phyloP scores from a whole-genome alignment of 2,113 vertebrate genomes.

The Orientallactaga bullata region DNA sequence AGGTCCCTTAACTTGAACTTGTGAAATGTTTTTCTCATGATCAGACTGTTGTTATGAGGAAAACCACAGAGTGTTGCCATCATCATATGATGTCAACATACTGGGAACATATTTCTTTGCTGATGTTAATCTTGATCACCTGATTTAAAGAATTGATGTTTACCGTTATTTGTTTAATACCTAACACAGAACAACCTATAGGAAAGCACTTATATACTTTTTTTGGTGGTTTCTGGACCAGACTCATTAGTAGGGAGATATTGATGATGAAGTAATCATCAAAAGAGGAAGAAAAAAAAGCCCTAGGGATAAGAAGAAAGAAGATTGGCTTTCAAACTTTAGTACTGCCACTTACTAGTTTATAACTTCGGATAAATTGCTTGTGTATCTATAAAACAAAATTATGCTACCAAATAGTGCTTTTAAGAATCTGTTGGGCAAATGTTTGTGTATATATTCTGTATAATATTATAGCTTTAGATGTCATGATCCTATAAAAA shows the following conservation, averaged over 20 bases:
- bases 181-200: background rate
- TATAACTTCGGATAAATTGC: constrained; percentile 23
- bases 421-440: constrained; percentile 25
- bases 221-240: constrained; percentile 42
- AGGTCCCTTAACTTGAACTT: background rate
- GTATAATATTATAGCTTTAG: constrained; percentile 17
- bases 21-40: background rate
- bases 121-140: background rate
- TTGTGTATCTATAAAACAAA: constrained; percentile 32
- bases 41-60: background rate
- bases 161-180: constrained; percentile 2
- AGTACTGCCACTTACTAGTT: background rate
- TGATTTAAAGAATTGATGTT: constrained; percentile 36
- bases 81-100: background rate
- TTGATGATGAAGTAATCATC: background rate
- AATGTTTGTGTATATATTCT: constrained; percentile 35
- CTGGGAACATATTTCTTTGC: background rate
- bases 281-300: background rate
- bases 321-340: background rate
- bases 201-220: background rate
- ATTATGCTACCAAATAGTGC: constrained; percentile 47
- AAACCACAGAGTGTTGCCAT: background rate
- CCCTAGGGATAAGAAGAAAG: background rate
- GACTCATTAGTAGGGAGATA: background rate
- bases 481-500: constrained; percentile 18